Percentiles rank a stretch among this genome's conserved stretches.
These are phyloP conservation scores for Volucella inanis DNA, from an alignment of 2,888 invertebrate genomes.

Conservation along the genomic window DNA sequence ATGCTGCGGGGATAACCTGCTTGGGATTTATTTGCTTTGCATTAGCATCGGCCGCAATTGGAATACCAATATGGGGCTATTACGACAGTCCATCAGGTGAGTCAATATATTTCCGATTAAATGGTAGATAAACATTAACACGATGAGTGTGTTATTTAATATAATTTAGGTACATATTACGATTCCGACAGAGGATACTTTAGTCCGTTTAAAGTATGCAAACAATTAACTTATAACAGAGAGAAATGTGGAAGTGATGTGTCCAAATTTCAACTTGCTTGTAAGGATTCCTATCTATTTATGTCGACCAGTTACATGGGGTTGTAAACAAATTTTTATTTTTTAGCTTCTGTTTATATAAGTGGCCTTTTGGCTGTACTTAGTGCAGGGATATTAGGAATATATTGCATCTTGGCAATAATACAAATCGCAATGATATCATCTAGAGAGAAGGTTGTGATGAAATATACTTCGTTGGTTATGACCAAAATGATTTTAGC, in stretches of 20 bases:
- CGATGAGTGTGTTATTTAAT: not conserved
- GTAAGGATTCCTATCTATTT: constrained; percentile 83
- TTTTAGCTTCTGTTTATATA: constrained; percentile 91
- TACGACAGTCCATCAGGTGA: constrained; percentile 86
- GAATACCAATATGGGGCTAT: constrained; percentile 94
- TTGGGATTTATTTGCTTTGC: constrained; percentile 90
- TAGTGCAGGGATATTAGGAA: constrained; percentile 88
- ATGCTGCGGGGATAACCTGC: constrained; percentile 83
- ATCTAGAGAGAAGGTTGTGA: constrained; percentile 90
- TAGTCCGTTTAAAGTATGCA: constrained; percentile 94
- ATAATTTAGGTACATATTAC: constrained; percentile 84
- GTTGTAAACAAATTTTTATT: constrained; percentile 16
- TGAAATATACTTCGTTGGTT: constrained; percentile 90
- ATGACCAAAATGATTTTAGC: constrained; percentile 91
- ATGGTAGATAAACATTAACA: constrained; percentile 23
- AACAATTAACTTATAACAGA: constrained; percentile 90
- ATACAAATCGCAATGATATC: constrained; percentile 94
- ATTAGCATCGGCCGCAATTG: constrained; percentile 92
- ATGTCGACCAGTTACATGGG: not conserved
- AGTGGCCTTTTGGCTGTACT: constrained; percentile 91
- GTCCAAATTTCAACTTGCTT: constrained; percentile 90
- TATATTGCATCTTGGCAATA: constrained; percentile 91
- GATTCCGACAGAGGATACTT: constrained; percentile 92
- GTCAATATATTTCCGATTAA: constrained; percentile 76
- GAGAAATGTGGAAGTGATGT: constrained; percentile 92